Conservation (phyloP, 1,140 invertebrate species). For the Bombus polaris region DNA sequence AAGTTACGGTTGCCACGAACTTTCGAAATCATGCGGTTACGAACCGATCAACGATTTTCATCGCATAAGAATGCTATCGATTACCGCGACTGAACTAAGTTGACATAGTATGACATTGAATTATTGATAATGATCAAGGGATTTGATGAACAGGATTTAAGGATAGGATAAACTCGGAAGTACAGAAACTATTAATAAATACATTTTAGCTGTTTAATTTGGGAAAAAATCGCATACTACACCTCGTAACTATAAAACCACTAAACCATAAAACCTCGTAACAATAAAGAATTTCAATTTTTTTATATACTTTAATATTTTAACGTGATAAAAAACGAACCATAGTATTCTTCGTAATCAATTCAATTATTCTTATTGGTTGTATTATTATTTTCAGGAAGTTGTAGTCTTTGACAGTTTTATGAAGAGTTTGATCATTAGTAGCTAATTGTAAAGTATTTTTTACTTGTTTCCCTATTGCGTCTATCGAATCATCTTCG, state of each 20-base stretch:
- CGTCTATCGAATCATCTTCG: background rate
- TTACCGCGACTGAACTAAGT: background rate
- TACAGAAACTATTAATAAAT: background rate
- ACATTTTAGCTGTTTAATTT: background rate
- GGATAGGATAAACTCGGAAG: background rate
- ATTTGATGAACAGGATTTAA: background rate
- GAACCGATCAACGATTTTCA: background rate
- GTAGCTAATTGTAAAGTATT: background rate
- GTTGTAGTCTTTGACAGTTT: background rate
- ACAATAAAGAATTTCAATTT: too few relatives aligned
- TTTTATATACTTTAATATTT: too few relatives aligned
- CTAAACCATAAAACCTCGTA: too few relatives aligned
- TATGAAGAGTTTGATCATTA: background rate
- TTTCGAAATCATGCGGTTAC: conserved; percentile 22
- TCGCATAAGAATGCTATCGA: background rate
- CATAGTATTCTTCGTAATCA: too few relatives aligned
- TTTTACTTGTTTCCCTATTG: background rate
- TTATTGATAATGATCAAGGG: background rate
- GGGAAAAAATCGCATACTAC: too few relatives aligned
- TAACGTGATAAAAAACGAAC: too few relatives aligned
- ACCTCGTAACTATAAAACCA: too few relatives aligned
- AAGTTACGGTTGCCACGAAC: conserved; percentile 14
- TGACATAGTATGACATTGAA: background rate
- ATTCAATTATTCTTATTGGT: background rate
- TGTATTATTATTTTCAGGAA: too few relatives aligned